phyloP scores from a whole-genome alignment of 2,113 vertebrate species.

The Indicator indicator region DNA sequence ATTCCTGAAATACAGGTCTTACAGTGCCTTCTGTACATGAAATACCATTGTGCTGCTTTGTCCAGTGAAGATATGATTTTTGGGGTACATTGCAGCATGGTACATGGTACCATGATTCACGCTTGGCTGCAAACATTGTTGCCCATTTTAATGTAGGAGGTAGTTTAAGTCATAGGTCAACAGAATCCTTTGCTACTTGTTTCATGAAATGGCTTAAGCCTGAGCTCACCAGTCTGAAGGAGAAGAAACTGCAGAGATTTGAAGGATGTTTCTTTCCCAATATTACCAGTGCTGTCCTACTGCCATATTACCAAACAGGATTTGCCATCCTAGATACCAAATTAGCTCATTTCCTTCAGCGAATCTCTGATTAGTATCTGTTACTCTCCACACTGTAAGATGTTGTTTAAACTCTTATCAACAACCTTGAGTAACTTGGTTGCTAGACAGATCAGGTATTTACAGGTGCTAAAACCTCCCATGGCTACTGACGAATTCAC shows the following conservation, averaged over 20 bases:
- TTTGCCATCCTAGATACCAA: background rate
- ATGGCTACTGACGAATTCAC: background rate
- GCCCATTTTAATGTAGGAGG: background rate
- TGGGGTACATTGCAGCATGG: rapidly evolving
- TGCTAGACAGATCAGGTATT: background rate
- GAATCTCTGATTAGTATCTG: background rate
- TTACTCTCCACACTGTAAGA: background rate
- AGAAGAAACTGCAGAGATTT: background rate
- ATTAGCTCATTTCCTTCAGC: background rate
- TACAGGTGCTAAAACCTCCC: background rate
- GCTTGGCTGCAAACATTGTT: background rate
- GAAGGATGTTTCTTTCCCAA: background rate
- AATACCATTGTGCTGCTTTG: background rate
- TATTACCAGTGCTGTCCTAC: background rate
- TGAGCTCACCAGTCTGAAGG: background rate
- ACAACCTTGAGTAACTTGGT: background rate
- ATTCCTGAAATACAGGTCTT: background rate
- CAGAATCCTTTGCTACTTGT: background rate
- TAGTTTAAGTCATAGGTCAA: background rate
- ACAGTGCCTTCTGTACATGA: background rate
- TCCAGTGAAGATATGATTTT: background rate
- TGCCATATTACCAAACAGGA: background rate
- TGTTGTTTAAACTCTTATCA: background rate
- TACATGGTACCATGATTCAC: background rate
- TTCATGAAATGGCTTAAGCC: background rate